A percentile compares a stretch with the other conserved stretches of the same genome.
phyloP scores from a whole-genome alignment of 2,113 vertebrate genomes.

The Jaculus jaculus region DNA sequence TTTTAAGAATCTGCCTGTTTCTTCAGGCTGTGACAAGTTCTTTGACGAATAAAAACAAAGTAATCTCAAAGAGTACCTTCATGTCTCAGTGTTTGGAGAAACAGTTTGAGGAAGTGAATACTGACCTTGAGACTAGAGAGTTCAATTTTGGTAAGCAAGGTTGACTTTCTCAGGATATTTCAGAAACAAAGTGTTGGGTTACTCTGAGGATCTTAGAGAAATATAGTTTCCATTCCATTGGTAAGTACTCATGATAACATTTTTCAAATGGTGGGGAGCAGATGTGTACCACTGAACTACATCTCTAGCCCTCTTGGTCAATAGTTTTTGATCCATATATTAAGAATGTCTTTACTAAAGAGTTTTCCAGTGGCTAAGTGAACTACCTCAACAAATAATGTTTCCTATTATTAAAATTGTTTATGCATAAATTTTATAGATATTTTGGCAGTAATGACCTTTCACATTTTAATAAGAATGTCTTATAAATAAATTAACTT shows the following conservation, averaged over 20 bases:
- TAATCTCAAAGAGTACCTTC: background rate
- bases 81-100: background rate
- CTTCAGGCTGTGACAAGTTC: background rate
- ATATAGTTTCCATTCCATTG: background rate
- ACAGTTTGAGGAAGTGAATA: background rate
- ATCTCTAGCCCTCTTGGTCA: background rate
- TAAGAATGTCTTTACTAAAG: background rate
- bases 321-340: background rate
- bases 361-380: slow-evolving; percentile 3
- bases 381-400: background rate
- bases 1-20: background rate
- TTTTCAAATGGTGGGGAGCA: background rate
- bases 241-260: background rate
- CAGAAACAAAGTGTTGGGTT: background rate
- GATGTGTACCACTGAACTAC: background rate
- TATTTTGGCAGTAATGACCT: slow-evolving; percentile 5
- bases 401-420: slow-evolving; percentile 38
- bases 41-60: background rate
- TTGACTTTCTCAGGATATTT: background rate
- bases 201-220: background rate
- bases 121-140: background rate
- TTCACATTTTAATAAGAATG: background rate
- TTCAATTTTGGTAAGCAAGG: background rate
- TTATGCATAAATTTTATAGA: background rate
- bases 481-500: slow-evolving; percentile 1